Evolutionary conservation across 2,797 vertebrate species (phyloP), one percentile per base, ranked within the genome.

Genomic region (Clarias laeviceps): DNA sequence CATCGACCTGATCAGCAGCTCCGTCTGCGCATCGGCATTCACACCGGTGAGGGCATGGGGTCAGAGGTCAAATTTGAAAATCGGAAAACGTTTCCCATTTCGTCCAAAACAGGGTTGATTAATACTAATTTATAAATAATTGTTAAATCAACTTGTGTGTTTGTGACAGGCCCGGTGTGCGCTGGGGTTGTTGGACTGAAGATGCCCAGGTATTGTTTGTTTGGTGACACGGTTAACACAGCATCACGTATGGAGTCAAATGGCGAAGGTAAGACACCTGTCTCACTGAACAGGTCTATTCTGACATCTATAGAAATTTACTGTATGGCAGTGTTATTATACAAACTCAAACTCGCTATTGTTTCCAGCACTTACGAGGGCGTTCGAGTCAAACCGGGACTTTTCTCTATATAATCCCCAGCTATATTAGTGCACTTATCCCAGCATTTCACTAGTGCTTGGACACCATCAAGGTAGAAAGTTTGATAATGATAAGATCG

Each of bases 1-100:
- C 97, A 98, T 88, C 91, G 96, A 32, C 94, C 97, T 0, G 91
- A 93, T 40, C 96, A 97, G 88, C 96, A 97, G 90, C 95, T 98
- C 2, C 91, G 91, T 20, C 93, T 98, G 32, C 94, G 97, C 87
- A 97, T 97, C 0, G 97, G 97, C 80, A 95, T 97, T 85, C 97
- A 98, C 92, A 98, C 95, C 0, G 97, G 97, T 97, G 72, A 87
- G 91, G 32, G 11, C 70, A 65, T 64, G 70, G 5, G 59, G 50
- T 64, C 77, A 45, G 77, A 45, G 59, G 59, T 64, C 77, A 40
- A 57, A 18, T 29, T 12, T 45, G 37, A 40, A 40, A 22, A 40
- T 40, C 4, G 3, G 27, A 57, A 76, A 56, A 32, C 27, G 11
- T 32, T 5, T 50, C 5, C 9, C 1, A 4, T 32, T 5, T 34